Conservation (phyloP, 2,797 vertebrate species). For the Lerista edwardsae region DNA sequence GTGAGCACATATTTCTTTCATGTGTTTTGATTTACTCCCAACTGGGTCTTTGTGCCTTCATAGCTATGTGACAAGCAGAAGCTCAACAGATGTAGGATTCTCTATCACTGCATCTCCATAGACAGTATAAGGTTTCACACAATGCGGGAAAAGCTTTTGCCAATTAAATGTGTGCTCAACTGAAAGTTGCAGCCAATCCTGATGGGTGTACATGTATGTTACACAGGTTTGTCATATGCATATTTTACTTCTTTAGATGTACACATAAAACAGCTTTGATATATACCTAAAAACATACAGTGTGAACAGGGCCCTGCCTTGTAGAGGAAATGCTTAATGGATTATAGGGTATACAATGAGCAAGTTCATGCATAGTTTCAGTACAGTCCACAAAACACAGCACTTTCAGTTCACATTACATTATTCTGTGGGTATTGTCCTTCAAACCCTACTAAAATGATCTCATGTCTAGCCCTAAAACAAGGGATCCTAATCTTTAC, state of each 20-base stretch:
- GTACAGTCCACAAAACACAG: not conserved
- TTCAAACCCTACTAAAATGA: not conserved
- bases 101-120: too few relatives aligned
- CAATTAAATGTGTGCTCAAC: not conserved
- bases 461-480: not conserved
- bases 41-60: not conserved
- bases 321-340: not conserved
- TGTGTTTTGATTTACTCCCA: not conserved
- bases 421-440: not conserved
- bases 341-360: not conserved
- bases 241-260: not conserved
- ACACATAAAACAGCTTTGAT: too few relatives aligned
- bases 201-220: not conserved
- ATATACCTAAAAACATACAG: too few relatives aligned
- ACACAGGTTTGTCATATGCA: not conserved
- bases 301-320: not conserved
- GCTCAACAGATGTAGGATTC: not conserved
- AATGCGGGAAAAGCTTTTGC: not conserved
- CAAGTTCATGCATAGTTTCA: not conserved
- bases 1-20: not conserved
- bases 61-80: not conserved
- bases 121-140: not conserved
- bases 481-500: not conserved
- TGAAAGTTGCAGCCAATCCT: not conserved
- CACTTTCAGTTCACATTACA: not conserved